Conservation (phyloP, 2,888 invertebrate species). For the Nomada goodeniana region DNA sequence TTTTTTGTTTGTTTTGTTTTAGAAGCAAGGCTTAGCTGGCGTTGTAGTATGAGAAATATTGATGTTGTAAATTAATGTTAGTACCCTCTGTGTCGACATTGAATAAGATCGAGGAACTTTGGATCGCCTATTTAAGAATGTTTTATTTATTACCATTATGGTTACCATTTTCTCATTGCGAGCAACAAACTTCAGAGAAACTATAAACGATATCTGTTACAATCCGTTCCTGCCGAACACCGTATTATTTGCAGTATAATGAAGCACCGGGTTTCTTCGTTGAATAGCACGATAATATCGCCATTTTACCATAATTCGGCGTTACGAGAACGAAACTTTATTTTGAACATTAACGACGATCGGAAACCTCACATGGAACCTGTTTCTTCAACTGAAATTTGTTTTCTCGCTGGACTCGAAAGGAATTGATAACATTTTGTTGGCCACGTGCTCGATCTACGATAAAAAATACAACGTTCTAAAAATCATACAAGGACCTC, state of each 20-base stretch:
- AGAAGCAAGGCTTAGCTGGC: no score
- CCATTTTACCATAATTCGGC: constrained; percentile 19
- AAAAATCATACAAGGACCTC: no score
- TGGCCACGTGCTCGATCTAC: not conserved
- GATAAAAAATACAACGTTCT: no score
- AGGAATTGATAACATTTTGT: not conserved
- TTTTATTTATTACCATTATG: not conserved
- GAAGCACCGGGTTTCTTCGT: constrained; percentile 15
- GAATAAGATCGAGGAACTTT: no score
- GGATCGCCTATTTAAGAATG: no score
- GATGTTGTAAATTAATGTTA: no score
- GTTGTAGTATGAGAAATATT: no score
- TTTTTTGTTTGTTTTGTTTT: no score
- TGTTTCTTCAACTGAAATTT: constrained; percentile 8
- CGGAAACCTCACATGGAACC: constrained; percentile 9
- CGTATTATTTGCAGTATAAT: constrained; percentile 38
- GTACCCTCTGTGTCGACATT: no score
- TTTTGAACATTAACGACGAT: constrained; percentile 40
- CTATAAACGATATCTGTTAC: not conserved
- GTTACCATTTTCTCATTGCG: not conserved
- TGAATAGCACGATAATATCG: constrained; percentile 17
- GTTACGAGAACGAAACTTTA: constrained; percentile 16
- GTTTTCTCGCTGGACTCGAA: constrained; percentile 2
- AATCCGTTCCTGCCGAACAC: not conserved
- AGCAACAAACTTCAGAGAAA: not conserved